A percentile compares a stretch with the other conserved stretches of the same genome.
Evolutionary conservation across 1,140 invertebrate genomes (phyloP).

Genomic region (Coelopa frigida): DNA sequence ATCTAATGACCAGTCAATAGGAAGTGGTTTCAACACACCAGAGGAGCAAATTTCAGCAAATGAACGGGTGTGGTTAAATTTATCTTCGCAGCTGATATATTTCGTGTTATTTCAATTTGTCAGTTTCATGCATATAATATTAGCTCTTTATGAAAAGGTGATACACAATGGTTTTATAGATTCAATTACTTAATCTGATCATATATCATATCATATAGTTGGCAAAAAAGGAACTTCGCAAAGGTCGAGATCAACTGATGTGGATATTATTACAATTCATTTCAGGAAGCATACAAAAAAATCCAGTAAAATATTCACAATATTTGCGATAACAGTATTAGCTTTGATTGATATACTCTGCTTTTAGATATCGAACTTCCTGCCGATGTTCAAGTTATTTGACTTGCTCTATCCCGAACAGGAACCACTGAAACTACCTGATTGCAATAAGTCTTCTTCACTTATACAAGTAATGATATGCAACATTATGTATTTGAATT

Average conservation of each 20-base stretch:
- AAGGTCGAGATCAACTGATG: conserved; percentile 92
- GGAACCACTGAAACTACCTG: conserved; percentile 81
- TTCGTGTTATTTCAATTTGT: conserved; percentile 93
- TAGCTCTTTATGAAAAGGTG: conserved; percentile 79
- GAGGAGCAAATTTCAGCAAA: conserved; percentile 37
- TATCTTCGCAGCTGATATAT: conserved; percentile 93
- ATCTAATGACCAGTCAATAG: conserved; percentile 46
- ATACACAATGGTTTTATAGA: conserved; percentile 7
- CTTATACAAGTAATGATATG: conserved; percentile 58
- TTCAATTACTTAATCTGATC: conserved; percentile 7
- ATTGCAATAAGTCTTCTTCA: conserved; percentile 76
- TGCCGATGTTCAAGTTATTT: conserved; percentile 85
- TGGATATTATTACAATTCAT: conserved; percentile 97
- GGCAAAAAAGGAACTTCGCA: conserved; percentile 69
- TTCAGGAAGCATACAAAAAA: conserved; percentile 92
- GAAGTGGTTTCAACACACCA: conserved; percentile 35
- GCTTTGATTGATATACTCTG: background rate
- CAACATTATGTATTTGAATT: background rate
- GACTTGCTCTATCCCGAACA: conserved; percentile 89
- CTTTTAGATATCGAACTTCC: conserved; percentile 67
- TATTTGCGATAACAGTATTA: background rate
- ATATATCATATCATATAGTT: conserved; percentile 48
- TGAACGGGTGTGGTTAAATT: conserved; percentile 79
- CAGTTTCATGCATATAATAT: conserved; percentile 86
- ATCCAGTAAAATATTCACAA: conserved; percentile 61